These are phyloP conservation scores for Nycticorax nycticorax DNA, from an alignment of 2,113 vertebrate genomes.

Conservation along the genomic window DNA sequence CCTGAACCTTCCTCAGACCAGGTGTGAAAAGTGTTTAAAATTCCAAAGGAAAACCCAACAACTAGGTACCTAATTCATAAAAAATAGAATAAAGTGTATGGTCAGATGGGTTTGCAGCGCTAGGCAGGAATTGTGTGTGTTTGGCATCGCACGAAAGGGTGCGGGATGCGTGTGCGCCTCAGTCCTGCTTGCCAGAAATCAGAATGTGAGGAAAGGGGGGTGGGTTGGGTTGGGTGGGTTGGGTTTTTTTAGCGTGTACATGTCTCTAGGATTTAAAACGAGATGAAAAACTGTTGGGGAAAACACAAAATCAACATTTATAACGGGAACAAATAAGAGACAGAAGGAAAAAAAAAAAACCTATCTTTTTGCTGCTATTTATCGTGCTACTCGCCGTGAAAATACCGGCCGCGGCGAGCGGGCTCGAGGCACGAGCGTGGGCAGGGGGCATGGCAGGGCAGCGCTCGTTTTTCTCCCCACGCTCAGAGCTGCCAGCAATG, in stretches of 20 bases:
- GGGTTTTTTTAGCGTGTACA: not conserved
- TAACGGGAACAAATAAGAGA: not conserved
- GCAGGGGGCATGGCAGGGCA: not conserved
- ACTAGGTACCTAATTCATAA: not conserved
- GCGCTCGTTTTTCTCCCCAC: not conserved
- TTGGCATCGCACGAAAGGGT: not conserved
- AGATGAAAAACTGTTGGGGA: not conserved
- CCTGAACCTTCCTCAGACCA: not conserved
- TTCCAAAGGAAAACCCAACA: not conserved
- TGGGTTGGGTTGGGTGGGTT: not conserved
- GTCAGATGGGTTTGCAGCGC: not conserved
- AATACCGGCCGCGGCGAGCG: not conserved
- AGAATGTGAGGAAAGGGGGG: not conserved
- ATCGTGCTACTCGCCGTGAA: not conserved
- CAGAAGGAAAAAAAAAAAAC: not conserved
- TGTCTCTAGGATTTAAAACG: not conserved
- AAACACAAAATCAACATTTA: not conserved
- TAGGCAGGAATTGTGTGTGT: not conserved
- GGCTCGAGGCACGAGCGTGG: not conserved
- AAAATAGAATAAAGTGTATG: fast-evolving
- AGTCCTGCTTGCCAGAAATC: not conserved
- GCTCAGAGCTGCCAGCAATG: not conserved
- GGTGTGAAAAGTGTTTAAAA: constrained; percentile 12
- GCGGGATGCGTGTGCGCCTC: not conserved
- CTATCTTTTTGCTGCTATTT: not conserved